Base-by-base conservation (phyloP, 2,113 vertebrate genomes). In the Dasyprocta punctata region DNA sequence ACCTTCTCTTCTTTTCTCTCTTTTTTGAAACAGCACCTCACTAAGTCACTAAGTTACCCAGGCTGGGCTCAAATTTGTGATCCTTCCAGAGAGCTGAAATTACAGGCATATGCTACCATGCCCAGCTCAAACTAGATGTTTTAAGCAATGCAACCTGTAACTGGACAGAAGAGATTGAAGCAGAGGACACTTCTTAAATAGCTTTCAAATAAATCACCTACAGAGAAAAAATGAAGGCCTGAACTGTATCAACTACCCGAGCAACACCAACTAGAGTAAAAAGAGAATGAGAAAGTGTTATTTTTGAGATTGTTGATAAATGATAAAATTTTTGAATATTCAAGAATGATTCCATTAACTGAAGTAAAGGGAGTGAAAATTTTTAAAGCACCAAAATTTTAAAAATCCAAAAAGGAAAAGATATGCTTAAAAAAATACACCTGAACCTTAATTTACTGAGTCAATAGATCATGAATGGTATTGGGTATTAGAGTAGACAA, bases 301-400 rank as follows among this genome's bases (percentile, higher is more conserved):
- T 20, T 86, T 94, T 71, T 86, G 90, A 93, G 33, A 67, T 0
- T 7, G 26, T 71, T 93, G 36, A 38, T 36, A 58, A 95, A 86
- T 73, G 77, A 60, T 28, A 85, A 61, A 52, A 17, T 22, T 81
- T 84, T n/a, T 60, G 47, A 85, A 85, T 63, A 93, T 60, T 92
- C 28, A 81, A 92, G 41, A 75, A 78, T 16, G 67, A 77, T 11
- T 52, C 24, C 78, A 54, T 95, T 78, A 69, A 44, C 0, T 24
- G 9, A 93, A 87, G 14, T 22, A 97, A 95, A 88, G 12, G 11
- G n/a, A 54, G 8, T 89, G n/a, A 93, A 84, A 97, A 90, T 13
- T 38, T 92, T 81, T 75, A 82, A 90, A 93, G 5, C 49, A 69
- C 24, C 71, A 88, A 86, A 95, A 92, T 56, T 69, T 69, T 82